Conservation (phyloP, 2,888 invertebrate species). For the Tuberolachnus salignus region DNA sequence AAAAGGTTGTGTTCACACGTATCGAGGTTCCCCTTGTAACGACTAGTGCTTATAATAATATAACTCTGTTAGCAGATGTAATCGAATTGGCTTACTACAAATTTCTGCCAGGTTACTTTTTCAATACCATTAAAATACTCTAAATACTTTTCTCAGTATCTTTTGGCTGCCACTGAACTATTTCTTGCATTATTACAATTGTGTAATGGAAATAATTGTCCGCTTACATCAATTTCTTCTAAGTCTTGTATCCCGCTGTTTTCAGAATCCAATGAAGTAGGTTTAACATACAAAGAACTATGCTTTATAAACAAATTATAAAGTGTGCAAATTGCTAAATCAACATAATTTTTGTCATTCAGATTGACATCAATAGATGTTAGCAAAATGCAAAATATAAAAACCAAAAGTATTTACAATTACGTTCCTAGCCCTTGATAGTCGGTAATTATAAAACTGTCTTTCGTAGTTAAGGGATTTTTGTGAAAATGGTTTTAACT, state of each 20-base stretch:
- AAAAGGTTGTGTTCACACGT: too few species aligned
- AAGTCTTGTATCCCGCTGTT: neutral
- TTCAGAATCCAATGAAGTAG: slow-evolving; percentile 9
- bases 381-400: slow-evolving; percentile 5
- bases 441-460: slow-evolving; percentile 9
- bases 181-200: slow-evolving; percentile 16
- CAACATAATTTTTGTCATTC: slow-evolving; percentile 3
- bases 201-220: neutral
- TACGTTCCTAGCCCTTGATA: slow-evolving; percentile 11
- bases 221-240: neutral
- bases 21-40: too few species aligned
- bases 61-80: too few species aligned
- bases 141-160: slow-evolving; percentile 11
- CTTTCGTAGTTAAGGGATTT: slow-evolving; percentile 20
- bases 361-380: slow-evolving; percentile 11
- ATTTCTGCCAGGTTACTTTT: slow-evolving; percentile 11
- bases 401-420: slow-evolving; percentile 8
- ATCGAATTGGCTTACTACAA: too few species aligned
- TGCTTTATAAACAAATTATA: slow-evolving; percentile 14
- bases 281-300: slow-evolving; percentile 7
- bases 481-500: slow-evolving; percentile 13
- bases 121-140: slow-evolving; percentile 16
- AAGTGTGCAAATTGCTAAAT: slow-evolving; percentile 16
- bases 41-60: too few species aligned
- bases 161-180: slow-evolving; percentile 9